Base-by-base conservation (phyloP, 2,797 vertebrate species). In the Rousettus madagascariensis region DNA sequence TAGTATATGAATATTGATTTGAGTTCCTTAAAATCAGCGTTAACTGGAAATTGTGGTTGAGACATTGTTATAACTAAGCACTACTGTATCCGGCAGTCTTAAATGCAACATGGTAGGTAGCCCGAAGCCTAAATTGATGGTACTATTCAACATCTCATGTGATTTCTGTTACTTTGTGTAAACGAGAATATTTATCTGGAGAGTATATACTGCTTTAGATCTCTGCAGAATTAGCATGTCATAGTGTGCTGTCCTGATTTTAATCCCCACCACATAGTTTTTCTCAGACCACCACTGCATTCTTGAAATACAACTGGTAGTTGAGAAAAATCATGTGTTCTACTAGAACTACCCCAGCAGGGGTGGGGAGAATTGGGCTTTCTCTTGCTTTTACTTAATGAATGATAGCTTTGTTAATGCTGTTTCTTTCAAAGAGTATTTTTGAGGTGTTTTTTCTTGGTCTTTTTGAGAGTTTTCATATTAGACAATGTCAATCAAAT, bases 401-500 rank as follows among this genome's bases (percentile, higher is more conserved):
- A 49, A n/a, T 84, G 87, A 49, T 22, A 80, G 46, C 36, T 83
- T 91, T 91, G 41, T 95, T 69, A 75, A 24, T 90, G 24, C 20
- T 78, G 16, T 86, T 83, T 16, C 57, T 96, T 65, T 93, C 82
- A 91, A 93, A n/a, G 43, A 66, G 61, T 38, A 53, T 86, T 88
- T 82, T 15, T 41, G 55, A 69, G 66, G 33, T 55, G 15, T 66
- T 72, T 91, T 94, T 83, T 53, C 55, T 11, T 41, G 41, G 41
- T 74, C 57, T n/a, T 96, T 96, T 91, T 51, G n/a, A 93, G 79
- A 87, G 13, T 59, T 82, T 85, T 79, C 30, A 24, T 94, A 85
- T 82, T 30, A 95, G 26, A 82, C 78, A 89, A 41, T 61, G 17
- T 89, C 86, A 89, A 82, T 92, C 63, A 89, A 71, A 82, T 86